Evolutionary conservation across 2,797 vertebrate genomes (phyloP), one percentile per base, ranked within the genome.

Genomic region (Spinus pinus): DNA sequence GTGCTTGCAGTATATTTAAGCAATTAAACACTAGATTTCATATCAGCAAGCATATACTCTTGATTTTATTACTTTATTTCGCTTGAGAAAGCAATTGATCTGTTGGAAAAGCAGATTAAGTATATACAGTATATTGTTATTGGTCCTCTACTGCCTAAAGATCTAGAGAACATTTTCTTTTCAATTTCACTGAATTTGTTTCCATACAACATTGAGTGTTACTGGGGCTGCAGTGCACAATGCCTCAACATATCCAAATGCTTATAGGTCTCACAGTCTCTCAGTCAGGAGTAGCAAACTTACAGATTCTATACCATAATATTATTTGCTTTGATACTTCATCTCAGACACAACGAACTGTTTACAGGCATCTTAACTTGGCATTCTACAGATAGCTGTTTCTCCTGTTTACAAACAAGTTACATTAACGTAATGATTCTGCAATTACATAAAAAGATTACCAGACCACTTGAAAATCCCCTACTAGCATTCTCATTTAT

Each of bases 391-490:
- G 37, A 90, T 86, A 88, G 24, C 7, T 65, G 33, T 78, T 90
- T 49, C 69, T 73, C 25, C 47, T 90, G 88, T 66, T 92, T 86
- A 69, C 65, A 94, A 22, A 13, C 25, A 67, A 83, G 57, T 86
- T 77, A 81, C 50, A 81, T 35, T 83, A 64, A 64, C 49, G 58
- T 82, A 94, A 80, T 90, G 69, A 67, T 82, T 86, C 47, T 94
- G 35, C 61, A 94, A 49, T 91, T 89, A 80, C 61, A 41, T 53
- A 50, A 73, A 88, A 75, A 91, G 24, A 83, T 91, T 91, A 83
- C 66, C 37, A 82, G 70, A n/a, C 49, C 65, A 77, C 81, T 77
- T 91, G 73, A 94, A 95, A 89, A 85, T 93, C 60, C 44, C 33
- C 39, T 89, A 70, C 61, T 70, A 93, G 25, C 57, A 47, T 90